Evolutionary conservation across 1,140 invertebrate species (phyloP).

Genomic region (Drosophila takahashii): DNA sequence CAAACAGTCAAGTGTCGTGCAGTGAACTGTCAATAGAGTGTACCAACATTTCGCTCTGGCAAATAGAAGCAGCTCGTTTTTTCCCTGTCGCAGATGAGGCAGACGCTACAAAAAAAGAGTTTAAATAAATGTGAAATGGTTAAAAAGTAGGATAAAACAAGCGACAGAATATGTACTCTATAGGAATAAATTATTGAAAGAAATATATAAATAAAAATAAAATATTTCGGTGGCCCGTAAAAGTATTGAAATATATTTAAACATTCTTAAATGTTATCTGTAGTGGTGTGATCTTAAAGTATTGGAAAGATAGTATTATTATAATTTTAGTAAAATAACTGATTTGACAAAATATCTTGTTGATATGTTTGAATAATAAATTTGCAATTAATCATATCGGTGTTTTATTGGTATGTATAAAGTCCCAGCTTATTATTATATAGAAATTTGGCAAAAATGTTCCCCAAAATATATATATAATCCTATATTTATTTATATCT

Average conservation of each 20-base stretch:
- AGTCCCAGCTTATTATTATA: no score
- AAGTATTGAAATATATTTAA: background rate
- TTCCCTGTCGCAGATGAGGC: constrained; percentile 56
- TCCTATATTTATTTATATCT: background rate
- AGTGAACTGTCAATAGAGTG: constrained; percentile 83
- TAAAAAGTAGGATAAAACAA: background rate
- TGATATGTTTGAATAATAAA: no score
- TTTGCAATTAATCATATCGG: no score
- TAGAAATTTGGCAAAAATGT: no score
- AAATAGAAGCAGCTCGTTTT: constrained; percentile 55
- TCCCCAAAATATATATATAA: no score
- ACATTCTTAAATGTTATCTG: background rate
- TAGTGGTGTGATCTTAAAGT: no score
- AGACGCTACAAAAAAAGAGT: constrained; percentile 60
- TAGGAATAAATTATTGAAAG: background rate
- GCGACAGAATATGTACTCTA: background rate
- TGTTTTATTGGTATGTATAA: no score
- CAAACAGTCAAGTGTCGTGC: constrained; percentile 83
- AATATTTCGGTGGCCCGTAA: background rate
- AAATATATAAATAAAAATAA: no score
- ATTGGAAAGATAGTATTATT: no score
- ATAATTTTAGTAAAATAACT: no score
- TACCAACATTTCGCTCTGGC: constrained; percentile 65
- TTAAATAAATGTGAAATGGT: constrained; percentile 21
- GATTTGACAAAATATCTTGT: no score